Evolutionary conservation across 23 tunicate genomes (phyloP), one percentile per base, ranked within the genome.

Genomic region (Styela clava): DNA sequence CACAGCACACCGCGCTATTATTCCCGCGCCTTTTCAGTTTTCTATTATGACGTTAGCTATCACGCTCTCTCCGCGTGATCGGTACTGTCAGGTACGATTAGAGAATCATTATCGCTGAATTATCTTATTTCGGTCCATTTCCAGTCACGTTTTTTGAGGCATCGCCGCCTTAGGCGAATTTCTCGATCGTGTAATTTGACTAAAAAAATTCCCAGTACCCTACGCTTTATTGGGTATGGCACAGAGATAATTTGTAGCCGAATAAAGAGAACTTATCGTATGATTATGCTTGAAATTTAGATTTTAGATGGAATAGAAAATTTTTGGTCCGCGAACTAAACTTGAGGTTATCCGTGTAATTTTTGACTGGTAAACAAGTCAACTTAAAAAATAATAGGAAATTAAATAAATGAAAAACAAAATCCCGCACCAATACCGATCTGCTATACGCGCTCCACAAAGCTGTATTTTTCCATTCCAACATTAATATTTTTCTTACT

Each of bases 61-160:
- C 71, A 67, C 71, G 71, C 71, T 1, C 30, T 25, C 71, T 12
- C 71, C 31, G 22, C 71, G 71, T 67, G 71, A 0, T 44, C 56
- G 12, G 56, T 44, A 44, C 56, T 12, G 56, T 44, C 56, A 44
- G 56, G 56, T 44, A 44, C 56, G 56, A 44, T 44, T 44, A 44
- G 12, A 44, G 56, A 5, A 44, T 44, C 56, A 44, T 44, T 44
- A 44, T 44, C 56, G 56, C 12, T 12, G 56, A 5, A 44, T 44
- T 44, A 44, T 44, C 56, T 44, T 44, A 44, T 44, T 44, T 44
- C 56, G 56, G 56, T 7, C 56, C 9, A 44, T 44, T 12, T 5
- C 12, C 56, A 44, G 56, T 44, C 56, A 44, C 56, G 56, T 5
- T 12, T 44, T 44, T 44, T 44, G 56, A 44, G 56, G 56, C 56